Conservation (phyloP, 2,888 invertebrate genomes). For the Drosophila mettleri region DNA sequence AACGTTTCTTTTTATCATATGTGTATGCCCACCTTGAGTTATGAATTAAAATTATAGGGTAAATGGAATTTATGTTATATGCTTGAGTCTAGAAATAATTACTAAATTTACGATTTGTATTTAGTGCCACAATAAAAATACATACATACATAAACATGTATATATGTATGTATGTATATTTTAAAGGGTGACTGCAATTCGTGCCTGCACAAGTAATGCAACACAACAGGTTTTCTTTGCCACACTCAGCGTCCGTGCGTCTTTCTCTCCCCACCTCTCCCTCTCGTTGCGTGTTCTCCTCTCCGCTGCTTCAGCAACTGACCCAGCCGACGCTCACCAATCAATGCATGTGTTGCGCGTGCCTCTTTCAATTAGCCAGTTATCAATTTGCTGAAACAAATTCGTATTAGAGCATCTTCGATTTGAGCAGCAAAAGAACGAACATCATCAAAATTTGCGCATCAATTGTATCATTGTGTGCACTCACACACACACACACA, state of each 20-base stretch:
- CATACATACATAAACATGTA: not conserved
- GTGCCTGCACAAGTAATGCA: conserved; percentile 50
- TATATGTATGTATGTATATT: not conserved
- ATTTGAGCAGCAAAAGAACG: conserved; percentile 39
- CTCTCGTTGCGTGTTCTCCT: too few relatives aligned
- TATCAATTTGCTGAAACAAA: conserved; percentile 67
- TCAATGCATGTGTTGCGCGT: conserved; percentile 62
- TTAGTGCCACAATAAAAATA: too few relatives aligned
- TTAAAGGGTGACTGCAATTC: conserved; percentile 8
- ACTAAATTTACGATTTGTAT: not conserved
- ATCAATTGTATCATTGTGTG: conserved; percentile 8
- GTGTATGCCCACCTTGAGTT: too few relatives aligned
- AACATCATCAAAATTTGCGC: conserved; percentile 14
- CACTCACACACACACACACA: not conserved
- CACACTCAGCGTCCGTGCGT: not conserved
- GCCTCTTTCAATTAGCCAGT: conserved; percentile 63
- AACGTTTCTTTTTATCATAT: too few relatives aligned
- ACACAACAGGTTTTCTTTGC: conserved; percentile 70
- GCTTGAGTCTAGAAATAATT: not conserved
- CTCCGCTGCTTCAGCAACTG: not conserved
- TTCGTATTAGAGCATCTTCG: conserved; percentile 66
- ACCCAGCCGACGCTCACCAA: conserved; percentile 14
- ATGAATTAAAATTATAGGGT: not conserved
- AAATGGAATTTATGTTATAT: not conserved
- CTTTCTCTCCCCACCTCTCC: not conserved